These are phyloP conservation scores for Gari tellinella DNA, from an alignment of 2,888 invertebrate species.

Conservation along the genomic window DNA sequence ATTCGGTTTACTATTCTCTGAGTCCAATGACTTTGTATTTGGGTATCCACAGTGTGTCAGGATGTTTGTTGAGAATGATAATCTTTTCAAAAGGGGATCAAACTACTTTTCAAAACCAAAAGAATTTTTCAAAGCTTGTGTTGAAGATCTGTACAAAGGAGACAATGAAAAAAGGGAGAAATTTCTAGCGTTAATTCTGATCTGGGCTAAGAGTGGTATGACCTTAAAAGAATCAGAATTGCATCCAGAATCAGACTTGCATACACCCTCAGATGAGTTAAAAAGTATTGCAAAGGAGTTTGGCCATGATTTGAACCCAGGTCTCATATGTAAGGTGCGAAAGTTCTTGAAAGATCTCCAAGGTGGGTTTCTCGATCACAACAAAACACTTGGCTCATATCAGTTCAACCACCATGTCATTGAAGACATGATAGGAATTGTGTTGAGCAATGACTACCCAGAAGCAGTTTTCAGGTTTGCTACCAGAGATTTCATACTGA, in stretches of 20 bases:
- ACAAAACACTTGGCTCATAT: constrained; percentile 12
- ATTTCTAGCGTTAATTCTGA: constrained; percentile 36
- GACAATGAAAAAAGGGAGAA: too few species aligned
- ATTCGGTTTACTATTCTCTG: too few species aligned
- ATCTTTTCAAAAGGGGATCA: constrained; percentile 15
- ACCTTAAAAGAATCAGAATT: constrained; percentile 4
- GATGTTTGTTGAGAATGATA: constrained; percentile 33
- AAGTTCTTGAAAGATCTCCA: constrained; percentile 29
- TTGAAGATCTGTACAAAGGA: constrained; percentile 27
- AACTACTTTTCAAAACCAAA: constrained; percentile 27
- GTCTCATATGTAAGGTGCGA: constrained; percentile 6
- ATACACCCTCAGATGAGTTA: constrained; percentile 3
- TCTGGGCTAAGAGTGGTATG: constrained; percentile 30
- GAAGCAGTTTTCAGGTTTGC: too few species aligned
- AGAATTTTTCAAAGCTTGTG: constrained; percentile 36
- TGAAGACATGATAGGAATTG: too few species aligned
- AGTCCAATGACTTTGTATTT: constrained; percentile 15
- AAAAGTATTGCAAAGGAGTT: constrained; percentile 9
- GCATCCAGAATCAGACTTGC: constrained; percentile 10
- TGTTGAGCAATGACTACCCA: too few species aligned
- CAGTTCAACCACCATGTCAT: constrained; percentile 3
- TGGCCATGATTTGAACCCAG: constrained; percentile 17
- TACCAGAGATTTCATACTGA: too few species aligned
- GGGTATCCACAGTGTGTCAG: constrained; percentile 48
- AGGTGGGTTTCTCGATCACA: constrained; percentile 27